Evolutionary conservation across 2,797 vertebrate genomes (phyloP).

Genomic region (Epinephelus coioides): DNA sequence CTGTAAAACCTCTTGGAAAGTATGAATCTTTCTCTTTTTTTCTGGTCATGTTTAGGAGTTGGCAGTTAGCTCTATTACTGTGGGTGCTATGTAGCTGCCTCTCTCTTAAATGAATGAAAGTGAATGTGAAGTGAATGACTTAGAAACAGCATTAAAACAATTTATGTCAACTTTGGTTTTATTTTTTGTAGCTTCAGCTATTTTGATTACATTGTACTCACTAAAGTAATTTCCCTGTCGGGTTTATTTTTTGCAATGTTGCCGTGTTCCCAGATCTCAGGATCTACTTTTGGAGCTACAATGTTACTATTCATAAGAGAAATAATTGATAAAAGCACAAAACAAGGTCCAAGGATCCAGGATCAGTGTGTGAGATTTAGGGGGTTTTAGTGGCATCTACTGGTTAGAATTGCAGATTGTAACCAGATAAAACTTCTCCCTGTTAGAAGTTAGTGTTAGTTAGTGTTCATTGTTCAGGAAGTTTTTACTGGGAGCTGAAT

Average conservation of each 20-base stretch:
- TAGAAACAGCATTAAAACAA: neutral
- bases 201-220: neutral
- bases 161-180: neutral
- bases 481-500: too few species aligned
- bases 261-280: neutral
- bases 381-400: too few species aligned
- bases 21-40: neutral
- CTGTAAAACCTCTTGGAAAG: neutral
- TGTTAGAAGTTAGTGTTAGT: too few species aligned
- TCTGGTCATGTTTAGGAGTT: neutral
- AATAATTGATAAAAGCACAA: too few species aligned
- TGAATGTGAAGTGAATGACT: too few species aligned
- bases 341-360: too few species aligned
- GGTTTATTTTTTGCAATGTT: neutral
- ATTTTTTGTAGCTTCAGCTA: neutral
- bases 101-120: neutral
- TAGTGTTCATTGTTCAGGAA: too few species aligned
- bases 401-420: too few species aligned
- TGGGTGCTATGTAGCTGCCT: neutral
- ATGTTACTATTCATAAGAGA: neutral
- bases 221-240: neutral
- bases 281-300: neutral
- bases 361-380: too few species aligned
- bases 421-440: too few species aligned
- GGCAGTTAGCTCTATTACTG: neutral